Evolutionary conservation across 2,113 vertebrate genomes (phyloP), one percentile per base, ranked within the genome.

Genomic region (Dunckerocampus dactyliophorus): DNA sequence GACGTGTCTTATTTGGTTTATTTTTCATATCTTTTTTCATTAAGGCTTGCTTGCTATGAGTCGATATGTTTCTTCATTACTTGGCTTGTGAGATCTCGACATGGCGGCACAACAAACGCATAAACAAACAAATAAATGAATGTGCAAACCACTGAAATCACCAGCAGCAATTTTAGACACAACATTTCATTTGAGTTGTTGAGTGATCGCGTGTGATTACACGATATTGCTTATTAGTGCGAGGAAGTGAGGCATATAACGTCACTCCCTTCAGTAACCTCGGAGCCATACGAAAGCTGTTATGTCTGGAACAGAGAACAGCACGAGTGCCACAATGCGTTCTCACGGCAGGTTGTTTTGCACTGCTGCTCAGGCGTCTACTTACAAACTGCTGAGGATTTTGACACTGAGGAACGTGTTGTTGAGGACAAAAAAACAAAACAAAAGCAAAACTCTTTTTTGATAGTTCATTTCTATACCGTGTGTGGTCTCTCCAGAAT

Each of bases 221-320:
- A 66, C 43, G 58, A 47, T 37, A 1, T 22, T 51, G 72, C 72
- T 80, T 82, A 67, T 85, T 85, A 85, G 73, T 82, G 75, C 48
- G 72, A 20, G 66, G 69, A 81, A 84, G 3, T 76, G 80, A 85
- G 58, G 79, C 82, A 59, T 71, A 59, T 37, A 68, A 84, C 21
- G 22, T 77, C 72, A 24, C 69, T 81, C 76, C 67, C 47, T 74
- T 63, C 65, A 65, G 34, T 83, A 83, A 84, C 70, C 70, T 75
- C 82, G 72, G 72, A 87, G 79, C 74, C 77, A 79, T 80, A 74
- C 56, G 53, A 80, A 76, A 64, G 61, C 74, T 50, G 63, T 79
- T 78, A 65, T 58, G 56, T 75, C 28, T 79, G 76, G 67, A 82
- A 68, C 70, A 76, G 69, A 69, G 71, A 49, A 63, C 60, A 67